Evolutionary conservation across 30 jellyfish, hydroid and myxozoan species (phyloP).

Genomic region (Haliclystus octoradiatus): DNA sequence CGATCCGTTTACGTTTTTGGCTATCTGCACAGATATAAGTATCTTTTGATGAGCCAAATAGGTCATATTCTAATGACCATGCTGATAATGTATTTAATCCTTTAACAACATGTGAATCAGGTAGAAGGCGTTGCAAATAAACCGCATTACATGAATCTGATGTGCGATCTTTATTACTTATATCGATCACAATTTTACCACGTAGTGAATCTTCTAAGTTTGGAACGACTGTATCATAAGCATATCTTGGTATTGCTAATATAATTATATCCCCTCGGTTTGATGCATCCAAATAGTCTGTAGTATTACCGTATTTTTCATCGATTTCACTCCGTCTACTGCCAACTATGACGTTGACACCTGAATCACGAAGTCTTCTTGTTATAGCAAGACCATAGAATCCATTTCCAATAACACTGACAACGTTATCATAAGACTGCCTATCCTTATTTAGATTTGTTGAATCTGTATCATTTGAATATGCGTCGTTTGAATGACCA

Average conservation of each 20-base stretch:
- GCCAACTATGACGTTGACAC: conserved; percentile 33
- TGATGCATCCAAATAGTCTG: conserved; percentile 33
- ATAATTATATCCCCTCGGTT: conserved; percentile 29
- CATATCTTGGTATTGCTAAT: conserved; percentile 35
- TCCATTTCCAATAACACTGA: conserved; percentile 48
- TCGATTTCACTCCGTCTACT: conserved; percentile 3
- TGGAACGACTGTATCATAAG: conserved; percentile 16
- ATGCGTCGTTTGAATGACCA: too few species aligned
- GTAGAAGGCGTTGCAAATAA: conserved; percentile 38
- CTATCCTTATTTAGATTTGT: too few species aligned
- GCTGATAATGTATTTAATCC: conserved; percentile 81
- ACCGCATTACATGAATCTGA: conserved; percentile 53
- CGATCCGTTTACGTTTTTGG: conserved; percentile 9
- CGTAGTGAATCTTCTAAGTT: conserved; percentile 12
- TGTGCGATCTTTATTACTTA: conserved; percentile 34
- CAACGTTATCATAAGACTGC: background rate
- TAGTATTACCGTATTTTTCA: background rate
- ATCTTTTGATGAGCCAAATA: conserved; percentile 53
- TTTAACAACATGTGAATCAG: conserved; percentile 34
- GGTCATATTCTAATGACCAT: conserved; percentile 52
- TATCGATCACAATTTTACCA: conserved; percentile 56
- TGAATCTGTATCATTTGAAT: too few species aligned
- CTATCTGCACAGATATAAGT: conserved; percentile 45
- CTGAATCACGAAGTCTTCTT: conserved; percentile 22
- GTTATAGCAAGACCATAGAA: conserved; percentile 65